Evolutionary conservation across 2,797 vertebrate species (phyloP), one percentile per base, ranked within the genome.

Genomic region (Acanthurus lineatus): DNA sequence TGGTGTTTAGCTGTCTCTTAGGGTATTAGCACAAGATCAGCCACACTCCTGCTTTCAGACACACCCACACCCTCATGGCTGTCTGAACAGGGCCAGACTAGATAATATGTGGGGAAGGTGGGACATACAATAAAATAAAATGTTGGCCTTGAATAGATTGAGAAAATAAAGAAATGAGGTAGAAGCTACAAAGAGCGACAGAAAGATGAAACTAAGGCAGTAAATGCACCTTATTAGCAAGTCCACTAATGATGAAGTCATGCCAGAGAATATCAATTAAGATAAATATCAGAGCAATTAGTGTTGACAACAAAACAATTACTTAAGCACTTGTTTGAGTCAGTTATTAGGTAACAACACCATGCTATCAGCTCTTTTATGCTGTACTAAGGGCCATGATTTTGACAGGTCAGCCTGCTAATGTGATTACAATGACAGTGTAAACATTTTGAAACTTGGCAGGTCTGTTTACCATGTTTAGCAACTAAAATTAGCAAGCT

Each of bases 1-100:
- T 35, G 66, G 73, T 82, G 79, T 90, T 91, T 67, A 90, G 61
- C 67, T 28, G 76, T 71, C 63, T 89, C 58, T 75, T 42, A 78
- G 64, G 57, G 86, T 75, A 90, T 92, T 91, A 89, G 49, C 47
- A 77, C 71, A 71, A 72, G 84, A 85, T 86, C 69, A 77, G 61
- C 79, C 32, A 35, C 6, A 35, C 32, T 35, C 32, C 32, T 35
- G 32, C 32, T 35, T 35, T 35, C 32, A 35, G 32, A 35, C 67
- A 42, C 66, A 69, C 71, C 56, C 9, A 56, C 44, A 44, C 22
- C 35, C 51, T 73, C 14, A 17, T 52, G 63, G 22, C 58, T 40
- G 48, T 53, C 44, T 62, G 47, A 51, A 57, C 11, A 51, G 25
- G n/a, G 9, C 3, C 0, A 63, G 58, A 80, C 57, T 42, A 72